phyloP scores from a whole-genome alignment of 2,797 vertebrate genomes.

The Sebastolobus alascanus region DNA sequence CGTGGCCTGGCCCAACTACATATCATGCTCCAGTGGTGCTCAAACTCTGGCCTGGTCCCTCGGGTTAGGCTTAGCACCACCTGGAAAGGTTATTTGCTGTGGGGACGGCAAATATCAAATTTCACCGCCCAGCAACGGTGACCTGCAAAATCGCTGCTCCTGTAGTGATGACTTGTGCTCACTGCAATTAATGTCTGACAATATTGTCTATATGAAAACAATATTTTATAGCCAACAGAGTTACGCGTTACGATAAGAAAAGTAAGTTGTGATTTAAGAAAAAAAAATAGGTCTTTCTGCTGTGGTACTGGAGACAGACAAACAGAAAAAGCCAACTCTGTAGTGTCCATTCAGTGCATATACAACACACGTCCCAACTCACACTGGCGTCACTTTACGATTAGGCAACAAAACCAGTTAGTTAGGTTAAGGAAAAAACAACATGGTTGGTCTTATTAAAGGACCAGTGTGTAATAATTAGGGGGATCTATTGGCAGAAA shows the following conservation, averaged over 20 bases:
- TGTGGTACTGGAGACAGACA: neutral
- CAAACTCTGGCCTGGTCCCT: conserved; percentile 35
- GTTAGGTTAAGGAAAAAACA: too few relatives aligned
- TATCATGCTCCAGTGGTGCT: conserved; percentile 49
- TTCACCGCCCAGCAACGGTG: conserved; percentile 21
- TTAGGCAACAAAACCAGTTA: too few relatives aligned
- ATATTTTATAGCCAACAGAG: neutral
- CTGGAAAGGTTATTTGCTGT: conserved; percentile 49
- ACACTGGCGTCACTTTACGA: too few relatives aligned
- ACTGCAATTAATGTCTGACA: conserved; percentile 34
- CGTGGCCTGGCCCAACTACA: conserved; percentile 25
- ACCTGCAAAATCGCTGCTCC: conserved; percentile 25
- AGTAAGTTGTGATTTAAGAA: neutral
- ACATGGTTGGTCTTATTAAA: too few relatives aligned
- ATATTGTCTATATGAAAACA: neutral
- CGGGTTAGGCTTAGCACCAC: conserved; percentile 39
- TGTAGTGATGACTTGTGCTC: conserved; percentile 7
- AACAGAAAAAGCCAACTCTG: neutral
- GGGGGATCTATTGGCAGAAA: too few relatives aligned
- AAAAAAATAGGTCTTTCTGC: neutral
- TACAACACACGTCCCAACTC: too few relatives aligned
- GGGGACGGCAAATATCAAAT: conserved; percentile 42
- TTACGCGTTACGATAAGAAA: neutral
- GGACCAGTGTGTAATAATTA: too few relatives aligned
- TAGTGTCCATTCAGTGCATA: neutral